phyloP scores from a whole-genome alignment of 1,140 invertebrate genomes.

The Listronotus bonariensis region DNA sequence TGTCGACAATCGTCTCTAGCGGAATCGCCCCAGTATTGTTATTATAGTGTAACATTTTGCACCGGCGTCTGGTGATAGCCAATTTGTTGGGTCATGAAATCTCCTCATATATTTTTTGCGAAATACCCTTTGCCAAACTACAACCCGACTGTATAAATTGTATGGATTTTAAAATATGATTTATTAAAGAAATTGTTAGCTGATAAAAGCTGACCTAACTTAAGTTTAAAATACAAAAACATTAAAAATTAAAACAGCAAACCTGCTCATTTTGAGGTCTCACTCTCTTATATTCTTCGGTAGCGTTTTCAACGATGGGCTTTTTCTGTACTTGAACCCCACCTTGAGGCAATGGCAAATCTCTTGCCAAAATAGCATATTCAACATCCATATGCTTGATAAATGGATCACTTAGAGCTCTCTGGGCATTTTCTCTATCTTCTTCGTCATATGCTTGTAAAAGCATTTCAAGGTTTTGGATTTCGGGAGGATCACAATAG shows the following conservation, averaged over 20 bases:
- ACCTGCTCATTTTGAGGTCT: conserved; percentile 26
- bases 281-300: conserved; percentile 31
- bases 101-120: too few species aligned
- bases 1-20: too few species aligned
- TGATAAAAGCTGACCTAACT: too few species aligned
- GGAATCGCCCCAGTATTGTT: too few species aligned
- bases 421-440: conserved; percentile 77
- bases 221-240: background rate
- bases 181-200: too few species aligned
- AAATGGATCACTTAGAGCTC: conserved; percentile 81
- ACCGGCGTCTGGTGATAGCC: too few species aligned
- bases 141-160: too few species aligned
- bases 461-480: conserved; percentile 81
- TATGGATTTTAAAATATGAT: too few species aligned
- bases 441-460: conserved; percentile 90
- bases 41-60: too few species aligned
- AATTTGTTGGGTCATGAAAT: too few species aligned
- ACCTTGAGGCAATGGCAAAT: conserved; percentile 71
- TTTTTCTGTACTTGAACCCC: conserved; percentile 18
- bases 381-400: conserved; percentile 96
- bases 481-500: conserved; percentile 73
- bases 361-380: conserved; percentile 81
- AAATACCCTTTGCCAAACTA: too few species aligned
- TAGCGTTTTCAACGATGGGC: conserved; percentile 29
- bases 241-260: background rate